A percentile compares a stretch with the other conserved stretches of the same genome.
Evolutionary conservation across 2,888 invertebrate species (phyloP).

Genomic region (Belgica antarctica): DNA sequence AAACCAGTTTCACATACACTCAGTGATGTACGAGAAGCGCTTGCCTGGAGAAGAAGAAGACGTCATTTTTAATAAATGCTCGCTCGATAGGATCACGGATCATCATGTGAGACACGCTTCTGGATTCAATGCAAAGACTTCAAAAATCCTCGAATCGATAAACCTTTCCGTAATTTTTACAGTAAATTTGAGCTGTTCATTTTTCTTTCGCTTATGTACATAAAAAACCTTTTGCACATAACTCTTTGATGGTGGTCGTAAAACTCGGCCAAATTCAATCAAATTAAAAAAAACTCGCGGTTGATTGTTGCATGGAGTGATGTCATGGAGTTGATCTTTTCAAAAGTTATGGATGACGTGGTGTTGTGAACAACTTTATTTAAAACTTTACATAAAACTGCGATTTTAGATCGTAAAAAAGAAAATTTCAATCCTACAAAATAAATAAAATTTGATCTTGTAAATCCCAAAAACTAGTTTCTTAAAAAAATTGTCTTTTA

Average conservation of each 20-base stretch:
- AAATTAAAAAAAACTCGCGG: background rate
- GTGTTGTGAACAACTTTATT: no score
- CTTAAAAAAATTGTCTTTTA: no score
- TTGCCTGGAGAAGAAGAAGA: background rate
- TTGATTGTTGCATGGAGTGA: constrained; percentile 14
- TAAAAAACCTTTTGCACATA: background rate
- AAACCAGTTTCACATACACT: background rate
- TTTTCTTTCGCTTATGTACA: background rate
- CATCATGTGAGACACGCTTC: no score
- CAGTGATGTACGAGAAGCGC: background rate
- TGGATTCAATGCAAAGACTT: background rate
- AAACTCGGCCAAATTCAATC: constrained; percentile 35
- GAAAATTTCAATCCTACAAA: no score
- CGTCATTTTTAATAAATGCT: background rate
- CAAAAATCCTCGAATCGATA: background rate
- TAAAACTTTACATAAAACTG: no score
- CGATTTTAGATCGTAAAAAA: no score
- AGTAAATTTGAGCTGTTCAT: background rate
- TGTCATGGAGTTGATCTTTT: constrained; percentile 12
- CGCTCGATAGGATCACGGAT: background rate
- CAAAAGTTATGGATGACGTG: no score
- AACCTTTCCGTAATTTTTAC: constrained; percentile 1
- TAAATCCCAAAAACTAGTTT: no score
- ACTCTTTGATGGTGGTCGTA: background rate
- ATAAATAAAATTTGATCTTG: no score